A percentile compares a stretch with the other conserved stretches of the same genome.
Evolutionary conservation across 2,888 invertebrate species (phyloP).

Genomic region (Scaptomyza polygonia): DNA sequence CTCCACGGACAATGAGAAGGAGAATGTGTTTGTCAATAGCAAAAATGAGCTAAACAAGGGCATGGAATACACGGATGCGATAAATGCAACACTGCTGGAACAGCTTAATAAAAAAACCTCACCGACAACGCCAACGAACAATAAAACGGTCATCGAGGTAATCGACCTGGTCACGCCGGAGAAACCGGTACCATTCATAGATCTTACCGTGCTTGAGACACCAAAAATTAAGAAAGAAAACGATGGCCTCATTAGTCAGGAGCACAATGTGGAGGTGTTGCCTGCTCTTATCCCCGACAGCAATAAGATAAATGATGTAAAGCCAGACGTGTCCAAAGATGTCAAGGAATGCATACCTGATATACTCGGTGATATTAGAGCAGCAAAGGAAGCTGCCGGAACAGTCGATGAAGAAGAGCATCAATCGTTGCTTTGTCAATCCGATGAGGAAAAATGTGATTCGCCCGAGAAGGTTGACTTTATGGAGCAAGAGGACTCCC

Average conservation of each 20-base stretch:
- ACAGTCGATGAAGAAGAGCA: constrained; percentile 60
- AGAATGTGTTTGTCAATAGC: constrained; percentile 83
- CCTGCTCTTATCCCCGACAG: constrained; percentile 59
- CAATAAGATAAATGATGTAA: constrained; percentile 80
- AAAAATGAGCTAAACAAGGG: constrained; percentile 84
- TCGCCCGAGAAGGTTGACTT: constrained; percentile 77
- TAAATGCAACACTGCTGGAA: constrained; percentile 82
- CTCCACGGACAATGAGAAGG: constrained; percentile 83
- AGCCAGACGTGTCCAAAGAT: constrained; percentile 82
- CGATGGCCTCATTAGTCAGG: constrained; percentile 63
- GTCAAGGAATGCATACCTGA: constrained; percentile 83
- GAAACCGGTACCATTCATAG: constrained; percentile 78
- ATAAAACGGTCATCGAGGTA: constrained; percentile 81
- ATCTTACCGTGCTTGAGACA: constrained; percentile 77
- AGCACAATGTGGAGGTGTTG: constrained; percentile 58
- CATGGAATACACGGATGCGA: constrained; percentile 82
- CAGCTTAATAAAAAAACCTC: constrained; percentile 69
- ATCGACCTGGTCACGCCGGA: constrained; percentile 84
- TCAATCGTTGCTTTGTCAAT: constrained; percentile 66
- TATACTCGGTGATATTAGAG: constrained; percentile 80
- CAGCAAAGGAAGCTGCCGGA: constrained; percentile 36
- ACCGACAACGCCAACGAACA: constrained; percentile 78
- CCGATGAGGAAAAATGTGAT: constrained; percentile 82
- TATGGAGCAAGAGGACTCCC: constrained; percentile 70
- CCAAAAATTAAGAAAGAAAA: constrained; percentile 71